phyloP scores from a whole-genome alignment of 2,888 invertebrate species.

The Brenthis daphne region DNA sequence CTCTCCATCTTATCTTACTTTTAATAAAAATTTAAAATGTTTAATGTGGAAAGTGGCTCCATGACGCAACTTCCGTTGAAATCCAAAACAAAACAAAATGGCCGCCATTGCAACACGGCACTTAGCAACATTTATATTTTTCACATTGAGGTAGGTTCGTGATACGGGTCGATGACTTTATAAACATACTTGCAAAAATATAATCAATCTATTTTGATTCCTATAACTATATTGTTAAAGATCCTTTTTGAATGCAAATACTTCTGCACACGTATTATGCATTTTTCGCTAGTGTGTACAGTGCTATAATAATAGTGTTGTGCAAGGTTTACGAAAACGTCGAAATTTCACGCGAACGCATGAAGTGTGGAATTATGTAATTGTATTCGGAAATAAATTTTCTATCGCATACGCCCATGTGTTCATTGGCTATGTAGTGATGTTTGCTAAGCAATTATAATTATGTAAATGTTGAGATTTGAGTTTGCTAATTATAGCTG shows the following conservation, averaged over 20 bases:
- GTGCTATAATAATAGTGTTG: slow-evolving; percentile 70
- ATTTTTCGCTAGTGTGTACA: slow-evolving; percentile 58
- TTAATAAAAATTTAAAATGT: too few species aligned
- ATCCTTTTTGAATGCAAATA: slow-evolving; percentile 37
- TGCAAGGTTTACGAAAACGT: slow-evolving; percentile 63
- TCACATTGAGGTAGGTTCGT: slow-evolving; percentile 76
- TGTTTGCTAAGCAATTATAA: background rate
- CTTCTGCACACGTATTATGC: slow-evolving; percentile 52
- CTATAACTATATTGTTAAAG: slow-evolving; percentile 42
- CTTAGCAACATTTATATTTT: slow-evolving; percentile 58
- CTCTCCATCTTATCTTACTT: too few species aligned
- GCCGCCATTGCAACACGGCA: slow-evolving; percentile 49
- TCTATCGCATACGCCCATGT: slow-evolving; percentile 19
- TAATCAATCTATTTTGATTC: slow-evolving; percentile 23
- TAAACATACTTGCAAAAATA: slow-evolving; percentile 45
- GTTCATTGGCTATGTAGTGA: slow-evolving; percentile 10
- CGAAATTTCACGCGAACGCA: slow-evolving; percentile 54
- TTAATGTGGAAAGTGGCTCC: slow-evolving; percentile 29
- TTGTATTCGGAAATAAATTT: slow-evolving; percentile 33
- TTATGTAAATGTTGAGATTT: too few species aligned
- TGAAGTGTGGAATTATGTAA: slow-evolving; percentile 35
- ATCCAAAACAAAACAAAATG: slow-evolving; percentile 44
- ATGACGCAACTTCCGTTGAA: slow-evolving; percentile 37
- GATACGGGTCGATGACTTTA: slow-evolving; percentile 73
- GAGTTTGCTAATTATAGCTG: too few species aligned